phyloP scores from a whole-genome alignment of 2,797 vertebrate species.

The Potorous gilbertii region DNA sequence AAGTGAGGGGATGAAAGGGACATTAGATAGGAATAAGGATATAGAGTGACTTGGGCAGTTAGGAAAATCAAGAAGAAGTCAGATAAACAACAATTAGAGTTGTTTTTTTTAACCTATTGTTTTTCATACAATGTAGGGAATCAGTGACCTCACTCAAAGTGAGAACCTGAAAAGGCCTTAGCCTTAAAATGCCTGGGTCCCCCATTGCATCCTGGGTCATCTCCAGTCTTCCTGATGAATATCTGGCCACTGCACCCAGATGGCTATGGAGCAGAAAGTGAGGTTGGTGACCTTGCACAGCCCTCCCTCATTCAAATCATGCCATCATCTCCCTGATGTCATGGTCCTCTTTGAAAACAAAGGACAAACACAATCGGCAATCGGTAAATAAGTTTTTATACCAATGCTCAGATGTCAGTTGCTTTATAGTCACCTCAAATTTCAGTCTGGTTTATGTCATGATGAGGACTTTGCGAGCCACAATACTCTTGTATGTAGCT shows the following conservation, averaged over 20 bases:
- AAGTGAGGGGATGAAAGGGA: not conserved
- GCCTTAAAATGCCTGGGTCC: too few species aligned
- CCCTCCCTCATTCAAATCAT: too few species aligned
- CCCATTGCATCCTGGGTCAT: too few species aligned
- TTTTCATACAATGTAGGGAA: conserved; percentile 59
- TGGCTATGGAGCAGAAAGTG: too few species aligned
- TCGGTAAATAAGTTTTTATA: conserved; percentile 65
- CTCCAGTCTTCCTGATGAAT: too few species aligned
- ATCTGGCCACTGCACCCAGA: too few species aligned
- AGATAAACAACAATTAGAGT: not conserved
- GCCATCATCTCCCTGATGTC: too few species aligned
- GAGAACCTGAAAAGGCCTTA: too few species aligned
- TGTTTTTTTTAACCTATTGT: not conserved
- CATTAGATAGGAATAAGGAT: conserved; percentile 3
- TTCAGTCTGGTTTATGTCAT: not conserved
- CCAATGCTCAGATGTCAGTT: conserved; percentile 64
- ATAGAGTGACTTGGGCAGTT: not conserved
- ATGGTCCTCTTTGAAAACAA: too few species aligned
- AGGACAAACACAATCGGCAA: conserved; percentile 44
- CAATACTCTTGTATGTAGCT: not conserved
- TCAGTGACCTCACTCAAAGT: conserved; percentile 14
- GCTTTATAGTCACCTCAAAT: conserved; percentile 34
- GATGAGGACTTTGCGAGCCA: not conserved
- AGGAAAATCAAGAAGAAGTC: conserved; percentile 43
- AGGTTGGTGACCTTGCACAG: too few species aligned